Percentiles rank a stretch among this genome's conserved stretches.
Evolutionary conservation across 2,888 invertebrate species (phyloP).

Genomic region (Serrognathus titanus): DNA sequence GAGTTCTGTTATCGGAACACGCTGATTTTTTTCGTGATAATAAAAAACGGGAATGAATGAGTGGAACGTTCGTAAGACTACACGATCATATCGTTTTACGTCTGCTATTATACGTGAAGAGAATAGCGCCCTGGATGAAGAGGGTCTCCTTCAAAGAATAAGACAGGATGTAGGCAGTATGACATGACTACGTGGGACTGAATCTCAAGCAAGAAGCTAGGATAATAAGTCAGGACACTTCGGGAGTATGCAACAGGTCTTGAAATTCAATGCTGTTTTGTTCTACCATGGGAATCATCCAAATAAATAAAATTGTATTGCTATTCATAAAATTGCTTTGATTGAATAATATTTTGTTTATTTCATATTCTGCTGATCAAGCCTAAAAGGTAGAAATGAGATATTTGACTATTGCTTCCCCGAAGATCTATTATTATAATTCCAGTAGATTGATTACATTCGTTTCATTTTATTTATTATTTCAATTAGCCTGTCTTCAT

Average conservation of each 20-base stretch:
- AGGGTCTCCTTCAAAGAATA: conserved; percentile 17
- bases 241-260: conserved; percentile 19
- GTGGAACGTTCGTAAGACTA: conserved; percentile 17
- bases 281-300: not conserved
- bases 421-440: too few relatives aligned
- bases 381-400: too few relatives aligned
- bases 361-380: too few relatives aligned
- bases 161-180: conserved; percentile 31
- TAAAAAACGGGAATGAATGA: conserved; percentile 1
- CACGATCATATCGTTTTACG: conserved; percentile 6
- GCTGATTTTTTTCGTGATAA: too few relatives aligned
- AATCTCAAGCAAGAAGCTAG: conserved; percentile 25
- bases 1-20: too few relatives aligned
- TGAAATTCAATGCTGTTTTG: not conserved
- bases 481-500: too few relatives aligned
- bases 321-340: too few relatives aligned
- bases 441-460: too few relatives aligned
- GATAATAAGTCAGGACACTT: conserved; percentile 28
- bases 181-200: conserved; percentile 26
- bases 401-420: too few relatives aligned
- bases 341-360: too few relatives aligned
- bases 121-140: conserved; percentile 16
- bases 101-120: conserved; percentile 10
- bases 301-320: not conserved
- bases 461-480: too few relatives aligned